Base-by-base conservation (phyloP, 2,888 invertebrate genomes). In the Caprella mutica region DNA sequence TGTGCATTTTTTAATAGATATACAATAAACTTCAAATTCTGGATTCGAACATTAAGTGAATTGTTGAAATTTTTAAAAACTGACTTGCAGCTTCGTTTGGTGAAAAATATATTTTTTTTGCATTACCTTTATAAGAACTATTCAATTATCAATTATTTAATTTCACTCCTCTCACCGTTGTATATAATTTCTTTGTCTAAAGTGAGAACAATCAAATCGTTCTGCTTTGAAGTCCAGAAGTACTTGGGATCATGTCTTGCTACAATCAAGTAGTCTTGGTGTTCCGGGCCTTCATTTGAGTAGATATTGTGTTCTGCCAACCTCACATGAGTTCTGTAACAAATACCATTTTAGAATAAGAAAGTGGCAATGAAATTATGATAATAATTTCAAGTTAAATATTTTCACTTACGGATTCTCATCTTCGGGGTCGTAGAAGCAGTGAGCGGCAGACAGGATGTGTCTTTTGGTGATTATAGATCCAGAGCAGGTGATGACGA, bases 401-500 rank as follows among this genome's bases (percentile, higher is more conserved):
- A n/a, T n/a, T n/a, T n/a, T 12, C 4, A 1, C 44, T 5, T 24
- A 44, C 44, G 44, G 44, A 44, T 44, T 44, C 24, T 44, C 27
- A 27, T 44, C 44, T 27, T 44, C 44, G 27, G 44, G 44, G 14
- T 44, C 44, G 30, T 48, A 48, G 48, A 48, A 48, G 48, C 48
- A 48, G 48, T 48, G 48, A 6, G 48, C 48, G 30, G 48, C 48
- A n/a, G 48, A 48, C 17, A 48, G 48, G 26, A 48, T 30, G 24
- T 48, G 48, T 3, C 48, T 27, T 14, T 21, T 3, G 17, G 48
- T 48, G 48, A 48, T 30, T 27, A 48, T 27, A 12, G 48, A 27
- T 5, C 48, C 48, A 8, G 48, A 48, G 48, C 48, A 48, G 17
- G 48, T 48, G 14, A 48, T 21, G n/a, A 27, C 17, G 30, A 48